Base-by-base conservation (phyloP, 2,888 invertebrate species). In the Brachyptera risi region DNA sequence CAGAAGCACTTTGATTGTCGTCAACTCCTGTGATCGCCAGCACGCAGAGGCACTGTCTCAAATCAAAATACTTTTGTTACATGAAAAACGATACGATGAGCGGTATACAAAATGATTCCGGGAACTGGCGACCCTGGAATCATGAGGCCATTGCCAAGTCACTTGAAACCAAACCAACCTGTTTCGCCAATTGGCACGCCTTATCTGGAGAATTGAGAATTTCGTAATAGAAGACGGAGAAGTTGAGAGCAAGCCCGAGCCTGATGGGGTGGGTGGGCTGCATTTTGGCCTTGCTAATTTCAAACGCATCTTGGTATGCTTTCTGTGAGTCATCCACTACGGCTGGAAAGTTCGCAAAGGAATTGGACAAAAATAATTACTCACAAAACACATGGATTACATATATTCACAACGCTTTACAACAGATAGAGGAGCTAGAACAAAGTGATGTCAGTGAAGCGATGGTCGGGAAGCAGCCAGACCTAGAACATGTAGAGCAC, bases 211-310 rank as follows among this genome's bases (percentile, higher is more conserved):
- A 90, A 84, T 91, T 91, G 83, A 92, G 86, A 81, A 96, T 96
- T 90, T 96, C 96, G 83, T 96, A 96, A 85, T 92, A 95, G 88
- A 96, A 96, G 80, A 96, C 96, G 78, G 96, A 96, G 87, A 94
- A 96, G 84, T 96, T 96, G 81, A 96, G 89, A 76, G 96, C 96
- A 79, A 96, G 84, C 77, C 96, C 96, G 83, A 97, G 88, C 82
- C 96, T 88, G 80, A 97, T 96, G 76, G 96, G 96, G 82, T 96
- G 96, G 80, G 96, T 96, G 75, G 96, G 92, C 83, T 92, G 91
- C 95, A 96, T 94, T 85, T 93, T 91, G 77, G 88, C 87, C 86
- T 91, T 92, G 84, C 94, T 93, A 83, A 93, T 92, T 82, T 94
- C 93, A 79, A 93, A 93, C 79, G 96, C 96, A 78, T 94, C 92